These are phyloP conservation scores for Meriones unguiculatus DNA, from an alignment of 2,113 vertebrate genomes.

Conservation along the genomic window DNA sequence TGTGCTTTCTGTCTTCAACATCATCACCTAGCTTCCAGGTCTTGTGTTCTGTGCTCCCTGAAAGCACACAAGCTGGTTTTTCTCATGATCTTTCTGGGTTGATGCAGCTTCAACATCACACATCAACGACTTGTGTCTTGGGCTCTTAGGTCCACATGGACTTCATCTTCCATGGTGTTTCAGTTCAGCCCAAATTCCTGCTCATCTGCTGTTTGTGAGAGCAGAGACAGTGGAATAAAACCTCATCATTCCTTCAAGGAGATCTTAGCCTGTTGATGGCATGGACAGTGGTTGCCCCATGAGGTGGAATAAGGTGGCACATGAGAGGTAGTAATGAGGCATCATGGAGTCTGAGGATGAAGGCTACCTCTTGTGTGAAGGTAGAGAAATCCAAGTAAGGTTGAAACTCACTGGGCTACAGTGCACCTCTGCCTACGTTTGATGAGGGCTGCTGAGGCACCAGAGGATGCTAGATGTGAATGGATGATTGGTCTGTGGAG, in stretches of 20 bases:
- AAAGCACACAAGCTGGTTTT: neutral
- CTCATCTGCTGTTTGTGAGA: neutral
- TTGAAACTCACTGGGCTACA: neutral
- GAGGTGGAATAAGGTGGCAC: neutral
- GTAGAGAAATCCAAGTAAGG: neutral
- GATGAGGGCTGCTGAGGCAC: neutral
- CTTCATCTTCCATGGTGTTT: neutral
- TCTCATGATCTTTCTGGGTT: neutral
- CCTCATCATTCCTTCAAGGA: neutral
- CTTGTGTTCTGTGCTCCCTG: neutral
- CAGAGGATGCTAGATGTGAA: neutral
- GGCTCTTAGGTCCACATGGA: neutral
- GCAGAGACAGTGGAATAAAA: neutral
- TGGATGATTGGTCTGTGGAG: neutral
- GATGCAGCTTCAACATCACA: neutral
- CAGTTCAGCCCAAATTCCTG: neutral
- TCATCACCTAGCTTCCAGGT: neutral
- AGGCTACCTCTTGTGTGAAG: neutral
- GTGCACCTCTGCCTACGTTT: neutral
- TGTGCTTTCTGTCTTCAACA: neutral
- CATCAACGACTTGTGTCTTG: neutral
- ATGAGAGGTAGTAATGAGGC: neutral
- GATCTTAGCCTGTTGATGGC: neutral
- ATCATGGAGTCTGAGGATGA: neutral
- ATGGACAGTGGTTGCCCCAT: neutral